A percentile compares a stretch with the other conserved stretches of the same genome.
Conservation (phyloP, 2,888 invertebrate species). For the Pycnomerus fuliginosus region DNA sequence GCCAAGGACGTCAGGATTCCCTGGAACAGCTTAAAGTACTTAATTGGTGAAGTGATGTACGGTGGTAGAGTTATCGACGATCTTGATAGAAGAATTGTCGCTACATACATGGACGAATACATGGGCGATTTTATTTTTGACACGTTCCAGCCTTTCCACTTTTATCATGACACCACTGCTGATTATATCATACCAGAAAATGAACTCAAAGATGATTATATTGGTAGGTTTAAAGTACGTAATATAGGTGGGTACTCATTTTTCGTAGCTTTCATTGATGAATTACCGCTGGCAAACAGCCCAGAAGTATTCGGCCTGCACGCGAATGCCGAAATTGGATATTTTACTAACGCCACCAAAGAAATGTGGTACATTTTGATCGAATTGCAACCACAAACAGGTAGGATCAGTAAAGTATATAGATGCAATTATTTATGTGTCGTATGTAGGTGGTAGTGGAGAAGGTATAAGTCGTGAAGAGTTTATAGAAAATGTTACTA, state of each 20-base stretch:
- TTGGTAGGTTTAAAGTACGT: constrained; percentile 60
- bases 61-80: constrained; percentile 92
- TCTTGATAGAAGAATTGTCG: constrained; percentile 83
- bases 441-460: constrained; percentile 60
- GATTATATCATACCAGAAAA: constrained; percentile 78
- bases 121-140: constrained; percentile 94
- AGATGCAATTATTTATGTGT: too few relatives aligned
- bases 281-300: constrained; percentile 77
- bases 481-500: constrained; percentile 76
- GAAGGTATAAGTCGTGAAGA: constrained; percentile 82
- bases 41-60: constrained; percentile 95
- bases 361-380: constrained; percentile 86
- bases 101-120: constrained; percentile 91
- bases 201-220: constrained; percentile 68
- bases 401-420: too few relatives aligned
- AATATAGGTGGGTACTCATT: too few relatives aligned
- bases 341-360: constrained; percentile 83
- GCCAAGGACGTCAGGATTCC: constrained; percentile 68
- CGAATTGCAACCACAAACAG: constrained; percentile 86
- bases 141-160: constrained; percentile 87
- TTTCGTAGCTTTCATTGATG: constrained; percentile 71
- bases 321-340: constrained; percentile 94
- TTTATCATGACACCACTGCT: constrained; percentile 71
- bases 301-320: constrained; percentile 92
- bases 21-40: constrained; percentile 88